Evolutionary conservation across 2,888 invertebrate genomes (phyloP).

Genomic region (Poecilus cupreus): DNA sequence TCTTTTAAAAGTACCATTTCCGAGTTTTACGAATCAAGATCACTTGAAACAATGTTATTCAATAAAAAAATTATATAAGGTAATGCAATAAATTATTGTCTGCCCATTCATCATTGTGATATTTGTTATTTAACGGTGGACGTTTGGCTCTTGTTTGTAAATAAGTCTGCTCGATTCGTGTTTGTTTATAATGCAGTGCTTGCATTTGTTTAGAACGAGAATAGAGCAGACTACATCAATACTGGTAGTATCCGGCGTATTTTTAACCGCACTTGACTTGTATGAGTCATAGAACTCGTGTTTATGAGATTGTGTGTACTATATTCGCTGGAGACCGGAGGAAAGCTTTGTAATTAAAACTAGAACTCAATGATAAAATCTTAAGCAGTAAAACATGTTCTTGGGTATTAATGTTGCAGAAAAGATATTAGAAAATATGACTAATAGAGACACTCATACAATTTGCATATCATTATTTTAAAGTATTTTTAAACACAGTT

Average conservation of each 20-base stretch:
- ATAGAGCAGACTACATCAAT: constrained; percentile 16
- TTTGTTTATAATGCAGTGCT: background rate
- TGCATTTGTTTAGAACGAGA: constrained; percentile 9
- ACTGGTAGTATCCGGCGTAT: constrained; percentile 2
- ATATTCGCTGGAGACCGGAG: background rate
- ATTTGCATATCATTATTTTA: no score
- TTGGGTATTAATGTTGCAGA: background rate
- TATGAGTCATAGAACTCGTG: background rate
- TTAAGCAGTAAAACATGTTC: background rate
- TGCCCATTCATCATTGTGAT: background rate
- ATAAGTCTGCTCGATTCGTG: background rate
- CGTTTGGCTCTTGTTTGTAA: background rate
- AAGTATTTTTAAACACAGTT: no score
- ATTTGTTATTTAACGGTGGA: background rate
- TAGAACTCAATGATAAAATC: background rate
- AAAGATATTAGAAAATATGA: background rate
- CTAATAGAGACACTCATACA: no score
- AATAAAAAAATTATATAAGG: no score
- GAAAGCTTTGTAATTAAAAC: background rate
- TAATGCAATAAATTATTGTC: no score
- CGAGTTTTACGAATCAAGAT: no score
- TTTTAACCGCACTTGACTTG: constrained; percentile 4
- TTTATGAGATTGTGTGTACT: background rate
- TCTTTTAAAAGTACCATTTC: no score
- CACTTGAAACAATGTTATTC: no score